Evolutionary conservation across 2,797 vertebrate species (phyloP).

Genomic region (Aselliscus stoliczkanus): DNA sequence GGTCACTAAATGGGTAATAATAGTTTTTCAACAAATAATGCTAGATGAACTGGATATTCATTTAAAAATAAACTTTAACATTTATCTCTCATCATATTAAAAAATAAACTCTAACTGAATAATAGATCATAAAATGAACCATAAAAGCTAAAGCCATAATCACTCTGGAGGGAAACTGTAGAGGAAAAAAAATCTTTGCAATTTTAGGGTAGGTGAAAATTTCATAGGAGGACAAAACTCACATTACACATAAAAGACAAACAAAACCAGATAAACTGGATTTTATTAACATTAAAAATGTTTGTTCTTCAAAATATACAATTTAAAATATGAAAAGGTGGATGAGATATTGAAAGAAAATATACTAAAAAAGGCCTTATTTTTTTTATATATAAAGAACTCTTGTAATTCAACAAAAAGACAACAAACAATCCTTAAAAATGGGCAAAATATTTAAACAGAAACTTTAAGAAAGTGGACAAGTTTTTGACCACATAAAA

Average conservation of each 20-base stretch:
- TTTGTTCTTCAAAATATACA: not conserved
- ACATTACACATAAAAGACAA: not conserved
- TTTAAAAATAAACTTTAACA: not conserved
- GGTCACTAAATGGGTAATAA: not conserved
- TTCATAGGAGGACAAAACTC: not conserved
- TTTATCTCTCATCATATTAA: not conserved
- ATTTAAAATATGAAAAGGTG: not conserved
- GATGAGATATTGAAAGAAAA: not conserved
- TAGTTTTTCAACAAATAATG: not conserved
- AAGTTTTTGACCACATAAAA: not conserved
- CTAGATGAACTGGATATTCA: not conserved
- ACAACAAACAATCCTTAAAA: not conserved
- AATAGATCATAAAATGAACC: not conserved
- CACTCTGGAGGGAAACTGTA: not conserved
- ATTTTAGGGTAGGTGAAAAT: not conserved
- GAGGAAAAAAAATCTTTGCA: not conserved
- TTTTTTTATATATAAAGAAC: not conserved
- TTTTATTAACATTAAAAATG: not conserved
- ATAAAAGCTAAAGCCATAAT: not conserved
- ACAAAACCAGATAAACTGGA: not conserved
- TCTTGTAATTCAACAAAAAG: not conserved
- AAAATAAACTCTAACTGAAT: not conserved
- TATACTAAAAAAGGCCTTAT: not conserved
- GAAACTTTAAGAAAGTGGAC: not conserved
- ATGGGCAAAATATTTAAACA: not conserved